These are phyloP conservation scores for Drosophila nebulosa DNA, from an alignment of 1,140 invertebrate species.

Conservation along the genomic window DNA sequence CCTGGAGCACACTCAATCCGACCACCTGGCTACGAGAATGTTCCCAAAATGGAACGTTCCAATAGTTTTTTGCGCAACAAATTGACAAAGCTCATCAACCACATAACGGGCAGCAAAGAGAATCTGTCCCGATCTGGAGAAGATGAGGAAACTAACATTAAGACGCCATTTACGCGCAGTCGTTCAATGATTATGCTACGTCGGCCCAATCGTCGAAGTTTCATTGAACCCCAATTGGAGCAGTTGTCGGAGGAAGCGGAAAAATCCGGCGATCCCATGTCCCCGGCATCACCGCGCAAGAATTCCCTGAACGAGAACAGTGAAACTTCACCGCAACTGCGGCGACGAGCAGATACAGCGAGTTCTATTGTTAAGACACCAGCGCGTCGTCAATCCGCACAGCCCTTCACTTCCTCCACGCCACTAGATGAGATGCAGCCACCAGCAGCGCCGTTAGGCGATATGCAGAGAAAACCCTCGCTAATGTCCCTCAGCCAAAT, in stretches of 20 bases:
- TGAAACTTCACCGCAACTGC: constrained; percentile 30
- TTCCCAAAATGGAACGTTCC: constrained; percentile 73
- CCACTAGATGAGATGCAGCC: constrained; percentile 37
- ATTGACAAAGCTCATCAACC: constrained; percentile 67
- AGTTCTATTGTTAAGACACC: constrained; percentile 40
- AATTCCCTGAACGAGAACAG: constrained; percentile 55
- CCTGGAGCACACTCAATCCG: neutral
- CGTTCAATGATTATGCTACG: constrained; percentile 76
- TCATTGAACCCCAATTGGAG: constrained; percentile 76
- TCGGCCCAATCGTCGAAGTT: constrained; percentile 65
- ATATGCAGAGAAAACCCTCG: constrained; percentile 44
- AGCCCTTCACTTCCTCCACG: constrained; percentile 55
- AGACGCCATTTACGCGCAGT: constrained; percentile 67
- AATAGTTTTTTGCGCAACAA: constrained; percentile 72
- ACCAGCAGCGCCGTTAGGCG: neutral
- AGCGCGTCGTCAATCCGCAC: constrained; percentile 44
- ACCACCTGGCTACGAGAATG: constrained; percentile 31
- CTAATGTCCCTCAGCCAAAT: constrained; percentile 36
- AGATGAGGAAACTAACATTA: constrained; percentile 42
- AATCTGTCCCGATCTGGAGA: constrained; percentile 22
- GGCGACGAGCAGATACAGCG: constrained; percentile 32
- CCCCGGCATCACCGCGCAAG: constrained; percentile 65
- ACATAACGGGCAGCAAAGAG: constrained; percentile 72
- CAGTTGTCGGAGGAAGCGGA: constrained; percentile 73
- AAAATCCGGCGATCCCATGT: constrained; percentile 59